These are phyloP conservation scores for Centropus bengalensis DNA, from an alignment of 2,113 vertebrate species.

Conservation along the genomic window DNA sequence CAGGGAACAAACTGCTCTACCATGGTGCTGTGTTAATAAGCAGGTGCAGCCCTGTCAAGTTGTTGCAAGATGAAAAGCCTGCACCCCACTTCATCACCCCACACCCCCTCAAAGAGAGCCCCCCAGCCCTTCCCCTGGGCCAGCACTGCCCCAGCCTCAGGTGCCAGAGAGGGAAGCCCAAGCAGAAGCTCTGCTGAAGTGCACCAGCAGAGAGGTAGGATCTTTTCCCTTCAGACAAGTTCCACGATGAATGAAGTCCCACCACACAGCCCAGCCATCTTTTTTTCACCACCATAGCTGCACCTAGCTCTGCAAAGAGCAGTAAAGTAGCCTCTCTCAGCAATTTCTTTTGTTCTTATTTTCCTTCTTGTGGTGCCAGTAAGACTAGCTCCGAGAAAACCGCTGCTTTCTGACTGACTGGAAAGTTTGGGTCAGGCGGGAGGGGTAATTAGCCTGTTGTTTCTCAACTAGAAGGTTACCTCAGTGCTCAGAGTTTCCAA, in stretches of 20 bases:
- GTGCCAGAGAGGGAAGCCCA: accelerated
- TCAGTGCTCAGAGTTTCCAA: neutral
- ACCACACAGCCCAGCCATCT: accelerated
- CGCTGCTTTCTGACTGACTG: neutral
- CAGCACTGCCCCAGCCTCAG: accelerated
- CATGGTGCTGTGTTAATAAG: slow-evolving; percentile 3
- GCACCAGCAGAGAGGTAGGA: neutral
- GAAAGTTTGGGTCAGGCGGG: neutral
- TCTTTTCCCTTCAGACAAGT: accelerated
- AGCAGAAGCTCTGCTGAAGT: neutral
- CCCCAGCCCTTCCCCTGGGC: accelerated
- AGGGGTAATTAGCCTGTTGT: neutral
- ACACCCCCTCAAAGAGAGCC: neutral
- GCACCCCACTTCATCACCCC: too few species aligned
- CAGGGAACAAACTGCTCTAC: slow-evolving; percentile 47
- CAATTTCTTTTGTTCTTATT: neutral
- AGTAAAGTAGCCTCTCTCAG: neutral
- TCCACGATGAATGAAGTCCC: accelerated
- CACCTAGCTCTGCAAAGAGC: neutral
- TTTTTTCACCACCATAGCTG: neutral
- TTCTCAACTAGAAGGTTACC: slow-evolving; percentile 22
- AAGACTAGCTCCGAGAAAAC: neutral
- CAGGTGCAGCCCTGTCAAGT: neutral
- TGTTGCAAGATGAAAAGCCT: neutral
- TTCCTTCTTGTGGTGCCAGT: neutral